Evolutionary conservation across 2,888 invertebrate genomes (phyloP).

Genomic region (Spatulosminthurus flaviceps): DNA sequence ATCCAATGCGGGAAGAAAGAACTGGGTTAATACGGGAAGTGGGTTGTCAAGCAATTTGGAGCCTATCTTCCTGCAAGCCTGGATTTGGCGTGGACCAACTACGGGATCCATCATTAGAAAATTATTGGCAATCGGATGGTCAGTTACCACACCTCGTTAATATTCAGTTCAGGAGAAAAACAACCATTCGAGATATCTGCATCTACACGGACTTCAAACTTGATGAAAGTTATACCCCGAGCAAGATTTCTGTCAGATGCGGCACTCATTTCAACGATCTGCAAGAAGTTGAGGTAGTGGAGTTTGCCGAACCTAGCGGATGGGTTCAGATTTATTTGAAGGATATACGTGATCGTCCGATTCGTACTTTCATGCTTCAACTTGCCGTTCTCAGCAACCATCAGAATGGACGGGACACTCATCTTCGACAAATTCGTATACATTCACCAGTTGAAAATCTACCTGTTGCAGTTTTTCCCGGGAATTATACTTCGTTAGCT

Average conservation of each 20-base stretch:
- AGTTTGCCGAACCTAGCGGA: constrained; percentile 92
- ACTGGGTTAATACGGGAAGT: constrained; percentile 80
- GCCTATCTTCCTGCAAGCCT: constrained; percentile 97
- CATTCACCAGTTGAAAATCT: constrained; percentile 78
- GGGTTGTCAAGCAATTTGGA: constrained; percentile 95
- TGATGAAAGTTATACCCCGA: constrained; percentile 99
- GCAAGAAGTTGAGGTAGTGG: constrained; percentile 93
- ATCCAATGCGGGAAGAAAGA: constrained; percentile 72
- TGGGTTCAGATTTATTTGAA: constrained; percentile 78
- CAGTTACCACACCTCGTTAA: constrained; percentile 97
- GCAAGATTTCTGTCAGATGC: constrained; percentile 88
- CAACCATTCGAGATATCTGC: constrained; percentile 92
- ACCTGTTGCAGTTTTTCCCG: constrained; percentile 67
- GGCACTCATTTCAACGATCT: constrained; percentile 97
- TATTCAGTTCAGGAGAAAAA: constrained; percentile 94
- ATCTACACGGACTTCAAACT: constrained; percentile 98
- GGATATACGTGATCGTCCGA: constrained; percentile 76
- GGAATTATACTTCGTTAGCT: constrained; percentile 82
- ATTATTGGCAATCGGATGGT: constrained; percentile 99
- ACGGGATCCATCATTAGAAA: constrained; percentile 93
- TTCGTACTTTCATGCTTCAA: constrained; percentile 95
- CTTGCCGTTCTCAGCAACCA: constrained; percentile 97
- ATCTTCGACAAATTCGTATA: constrained; percentile 95
- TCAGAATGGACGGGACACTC: constrained; percentile 98
- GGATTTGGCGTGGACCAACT: constrained; percentile 98